Conservation (phyloP, 2,113 vertebrate genomes). For the Triplophysa siluroides region DNA sequence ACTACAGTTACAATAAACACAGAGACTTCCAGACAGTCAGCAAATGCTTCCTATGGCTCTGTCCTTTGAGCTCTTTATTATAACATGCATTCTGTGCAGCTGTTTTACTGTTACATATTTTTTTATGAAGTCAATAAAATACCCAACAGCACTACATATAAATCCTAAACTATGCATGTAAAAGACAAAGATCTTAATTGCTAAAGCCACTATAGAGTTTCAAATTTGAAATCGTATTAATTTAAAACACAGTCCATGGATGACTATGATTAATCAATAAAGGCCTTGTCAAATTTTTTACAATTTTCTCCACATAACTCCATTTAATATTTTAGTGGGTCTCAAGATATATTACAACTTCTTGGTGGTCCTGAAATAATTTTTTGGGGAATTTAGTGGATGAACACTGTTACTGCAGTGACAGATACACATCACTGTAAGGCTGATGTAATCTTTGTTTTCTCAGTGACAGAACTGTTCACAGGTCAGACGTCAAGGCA, state of each 20-base stretch:
- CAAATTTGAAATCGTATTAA: no score
- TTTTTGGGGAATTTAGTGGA: background rate
- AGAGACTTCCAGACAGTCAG: conserved; percentile 29
- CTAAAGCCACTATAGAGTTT: no score
- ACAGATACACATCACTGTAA: background rate
- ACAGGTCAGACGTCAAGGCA: background rate
- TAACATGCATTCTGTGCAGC: background rate
- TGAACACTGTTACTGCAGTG: background rate
- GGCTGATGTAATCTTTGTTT: background rate
- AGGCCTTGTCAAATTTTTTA: no score
- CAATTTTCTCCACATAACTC: no score
- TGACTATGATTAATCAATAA: no score
- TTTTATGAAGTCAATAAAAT: background rate
- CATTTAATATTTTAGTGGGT: no score
- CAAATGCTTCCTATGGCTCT: conserved; percentile 26
- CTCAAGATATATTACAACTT: no score
- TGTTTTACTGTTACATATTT: background rate
- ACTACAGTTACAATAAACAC: conserved; percentile 38
- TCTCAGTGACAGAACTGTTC: background rate
- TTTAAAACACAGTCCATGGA: no score
- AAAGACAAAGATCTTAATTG: background rate
- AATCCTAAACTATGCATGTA: background rate
- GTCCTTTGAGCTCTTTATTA: background rate
- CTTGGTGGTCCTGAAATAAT: no score
- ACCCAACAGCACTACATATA: background rate